phyloP scores from a whole-genome alignment of 1,140 invertebrate species.

The Drosophila bocki region DNA sequence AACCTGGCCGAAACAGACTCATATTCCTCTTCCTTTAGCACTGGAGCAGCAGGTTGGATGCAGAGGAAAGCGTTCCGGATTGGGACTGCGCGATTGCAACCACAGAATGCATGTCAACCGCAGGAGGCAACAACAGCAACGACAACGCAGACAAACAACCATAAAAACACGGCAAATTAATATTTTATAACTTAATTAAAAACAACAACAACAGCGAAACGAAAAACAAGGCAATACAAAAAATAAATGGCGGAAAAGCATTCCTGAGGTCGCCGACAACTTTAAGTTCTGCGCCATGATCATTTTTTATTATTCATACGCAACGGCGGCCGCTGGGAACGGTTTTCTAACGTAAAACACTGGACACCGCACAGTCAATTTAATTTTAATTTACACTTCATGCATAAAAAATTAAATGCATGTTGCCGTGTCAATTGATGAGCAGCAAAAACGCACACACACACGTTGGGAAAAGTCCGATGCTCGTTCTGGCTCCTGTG shows the following conservation, averaged over 20 bases:
- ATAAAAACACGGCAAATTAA: constrained; percentile 68
- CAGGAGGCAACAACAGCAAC: constrained; percentile 31
- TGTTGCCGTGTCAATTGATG: constrained; percentile 62
- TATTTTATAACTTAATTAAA: constrained; percentile 80
- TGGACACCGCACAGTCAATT: constrained; percentile 67
- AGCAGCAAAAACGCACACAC: constrained; percentile 35
- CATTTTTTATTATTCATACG: constrained; percentile 73
- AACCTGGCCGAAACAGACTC: constrained; percentile 32
- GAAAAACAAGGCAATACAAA: constrained; percentile 55
- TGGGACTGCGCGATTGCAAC: constrained; percentile 41
- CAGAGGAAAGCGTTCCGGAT: constrained; percentile 17
- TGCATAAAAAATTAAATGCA: constrained; percentile 77
- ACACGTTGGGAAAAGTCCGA: constrained; percentile 32
- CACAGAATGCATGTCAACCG: constrained; percentile 74
- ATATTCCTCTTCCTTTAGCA: constrained; percentile 3
- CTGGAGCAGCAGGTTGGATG: constrained; percentile 5
- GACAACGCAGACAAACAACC: constrained; percentile 29
- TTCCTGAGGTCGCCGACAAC: constrained; percentile 58
- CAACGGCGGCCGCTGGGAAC: constrained; percentile 37
- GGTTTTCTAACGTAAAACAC: constrained; percentile 59
- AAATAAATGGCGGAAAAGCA: constrained; percentile 52
- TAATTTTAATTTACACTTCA: constrained; percentile 78
- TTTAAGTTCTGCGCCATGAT: constrained; percentile 57
- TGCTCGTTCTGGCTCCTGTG: constrained; percentile 38
- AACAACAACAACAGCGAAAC: constrained; percentile 47